Base-by-base conservation (phyloP, 2,797 vertebrate species). In the Champsocephalus esox region DNA sequence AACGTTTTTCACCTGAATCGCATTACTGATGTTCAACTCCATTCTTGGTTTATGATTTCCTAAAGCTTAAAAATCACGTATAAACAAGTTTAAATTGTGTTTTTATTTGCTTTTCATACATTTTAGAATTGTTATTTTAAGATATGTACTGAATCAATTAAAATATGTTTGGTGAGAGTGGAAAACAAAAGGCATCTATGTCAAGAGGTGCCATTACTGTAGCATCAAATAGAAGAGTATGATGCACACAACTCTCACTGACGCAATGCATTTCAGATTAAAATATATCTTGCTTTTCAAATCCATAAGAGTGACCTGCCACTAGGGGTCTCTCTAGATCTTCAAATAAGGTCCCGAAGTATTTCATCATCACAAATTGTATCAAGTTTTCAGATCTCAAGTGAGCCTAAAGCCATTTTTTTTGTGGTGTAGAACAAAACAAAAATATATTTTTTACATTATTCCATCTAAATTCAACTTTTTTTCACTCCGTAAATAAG, bases 281-380 rank as follows among this genome's bases (percentile, higher is more conserved):
- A 14, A 50, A 13, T 32, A 5, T 16, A 1, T 11, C 1, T 11
- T 57, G 34, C 8, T 38, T 41, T 70, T 28, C 55, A 28, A 43
- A 8, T 38, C 14, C 14, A 41, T 61, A 4, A 2, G 16, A 10
- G 16, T 17, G 34, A 63, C 45, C 24, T 17, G 32, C 44, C 65
- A 52, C 46, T 34, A 73, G 77, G 2, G 19, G 76, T 51, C 70
- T 58, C 65, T 48, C 46, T 46, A 11, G 10, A 2, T 21, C 56
- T 60, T 32, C 46, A 8, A 28, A 46, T 17, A 14, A 55, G 3
- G 9, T 49, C 51, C 5, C 12, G 32, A 13, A 9, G 7, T 11
- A 6, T 49, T 8, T 7, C 9, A 3, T 57, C 34, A 13, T 58
- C 34, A 44, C 45, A 19, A n/a, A 10, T 49, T 12, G 5, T 58